phyloP scores from a whole-genome alignment of 53 echinoderm and acorn worm genomes.

The Mesocentrotus franciscanus region DNA sequence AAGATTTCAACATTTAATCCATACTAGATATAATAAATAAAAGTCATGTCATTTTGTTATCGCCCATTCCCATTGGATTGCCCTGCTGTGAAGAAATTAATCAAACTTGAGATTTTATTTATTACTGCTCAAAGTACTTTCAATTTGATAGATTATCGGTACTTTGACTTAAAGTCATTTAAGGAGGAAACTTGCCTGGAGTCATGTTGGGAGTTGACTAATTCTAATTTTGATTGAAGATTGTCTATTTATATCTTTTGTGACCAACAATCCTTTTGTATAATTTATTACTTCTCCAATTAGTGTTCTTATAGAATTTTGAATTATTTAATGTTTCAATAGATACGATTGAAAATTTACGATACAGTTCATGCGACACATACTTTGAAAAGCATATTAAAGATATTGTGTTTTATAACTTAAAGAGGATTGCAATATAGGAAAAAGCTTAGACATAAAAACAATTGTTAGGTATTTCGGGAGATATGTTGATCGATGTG shows the following conservation, averaged over 20 bases:
- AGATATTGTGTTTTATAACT: background rate
- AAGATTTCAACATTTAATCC: too few relatives aligned
- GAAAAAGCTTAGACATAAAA: background rate
- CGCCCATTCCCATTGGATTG: background rate
- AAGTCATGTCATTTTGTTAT: background rate
- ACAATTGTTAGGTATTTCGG: background rate
- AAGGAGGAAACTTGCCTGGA: background rate
- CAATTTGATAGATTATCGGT: background rate
- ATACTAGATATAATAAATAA: too few relatives aligned
- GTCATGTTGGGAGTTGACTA: background rate
- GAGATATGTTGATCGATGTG: background rate
- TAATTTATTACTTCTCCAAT: background rate
- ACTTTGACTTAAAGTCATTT: background rate
- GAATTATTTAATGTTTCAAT: background rate
- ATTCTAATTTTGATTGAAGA: background rate
- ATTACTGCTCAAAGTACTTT: background rate
- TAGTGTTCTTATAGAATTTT: background rate
- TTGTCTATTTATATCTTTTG: background rate
- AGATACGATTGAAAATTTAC: background rate
- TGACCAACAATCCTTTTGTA: background rate
- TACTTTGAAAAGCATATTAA: background rate
- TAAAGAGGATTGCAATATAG: background rate
- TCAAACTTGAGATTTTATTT: background rate
- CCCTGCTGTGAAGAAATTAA: background rate
- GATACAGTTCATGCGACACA: background rate